Evolutionary conservation across 2,797 vertebrate genomes (phyloP).

Genomic region (Podargus strigoides): DNA sequence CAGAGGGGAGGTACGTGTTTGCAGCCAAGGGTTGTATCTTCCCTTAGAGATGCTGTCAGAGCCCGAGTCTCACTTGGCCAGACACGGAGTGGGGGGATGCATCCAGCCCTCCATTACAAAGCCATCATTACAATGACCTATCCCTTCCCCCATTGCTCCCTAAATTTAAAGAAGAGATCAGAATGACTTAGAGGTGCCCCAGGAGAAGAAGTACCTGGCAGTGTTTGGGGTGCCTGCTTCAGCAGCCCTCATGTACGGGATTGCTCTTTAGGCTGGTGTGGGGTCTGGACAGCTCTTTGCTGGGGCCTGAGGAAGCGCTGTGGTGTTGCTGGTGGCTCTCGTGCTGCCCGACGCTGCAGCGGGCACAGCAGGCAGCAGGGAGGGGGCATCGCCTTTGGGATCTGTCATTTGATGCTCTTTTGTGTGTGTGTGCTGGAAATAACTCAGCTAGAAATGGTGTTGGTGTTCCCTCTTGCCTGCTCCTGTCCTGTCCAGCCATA

Average conservation of each 20-base stretch:
- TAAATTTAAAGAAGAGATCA: background rate
- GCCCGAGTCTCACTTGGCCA: background rate
- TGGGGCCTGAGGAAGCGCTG: background rate
- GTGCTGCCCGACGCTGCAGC: fast-evolving
- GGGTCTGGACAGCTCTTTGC: fast-evolving
- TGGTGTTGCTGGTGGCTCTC: fast-evolving
- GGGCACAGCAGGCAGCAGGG: background rate
- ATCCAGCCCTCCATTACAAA: background rate
- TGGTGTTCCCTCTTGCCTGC: background rate
- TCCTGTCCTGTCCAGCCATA: background rate
- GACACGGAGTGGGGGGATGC: background rate
- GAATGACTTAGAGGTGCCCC: background rate
- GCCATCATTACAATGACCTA: background rate
- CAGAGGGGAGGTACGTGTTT: background rate
- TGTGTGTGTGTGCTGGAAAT: background rate
- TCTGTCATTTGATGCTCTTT: background rate
- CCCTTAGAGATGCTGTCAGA: background rate
- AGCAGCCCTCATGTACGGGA: background rate
- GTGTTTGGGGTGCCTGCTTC: background rate
- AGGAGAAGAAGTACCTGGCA: too few species aligned
- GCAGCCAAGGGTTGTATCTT: background rate
- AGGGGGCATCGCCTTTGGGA: fast-evolving
- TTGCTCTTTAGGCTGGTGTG: background rate
- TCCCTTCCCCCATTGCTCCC: background rate
- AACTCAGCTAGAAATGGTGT: background rate